Percentiles rank a stretch among this genome's conserved stretches.
Evolutionary conservation across 1,140 invertebrate genomes (phyloP).

Genomic region (Trichonephila clavata): DNA sequence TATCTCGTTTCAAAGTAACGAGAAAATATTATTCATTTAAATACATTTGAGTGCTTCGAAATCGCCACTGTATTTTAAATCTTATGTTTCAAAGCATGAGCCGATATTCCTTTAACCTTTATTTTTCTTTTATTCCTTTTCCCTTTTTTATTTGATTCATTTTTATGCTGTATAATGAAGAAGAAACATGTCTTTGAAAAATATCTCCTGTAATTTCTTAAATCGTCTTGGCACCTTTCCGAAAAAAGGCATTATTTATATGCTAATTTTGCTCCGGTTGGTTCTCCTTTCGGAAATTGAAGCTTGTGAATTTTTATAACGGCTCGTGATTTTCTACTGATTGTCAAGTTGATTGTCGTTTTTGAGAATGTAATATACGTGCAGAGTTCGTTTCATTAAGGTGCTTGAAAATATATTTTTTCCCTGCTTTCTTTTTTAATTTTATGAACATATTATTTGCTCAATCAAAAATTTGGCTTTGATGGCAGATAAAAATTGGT

Average conservation of each 20-base stretch:
- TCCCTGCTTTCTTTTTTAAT: not conserved
- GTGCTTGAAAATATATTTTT: not conserved
- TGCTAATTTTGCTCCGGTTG: constrained; percentile 44
- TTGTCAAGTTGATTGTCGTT: not conserved
- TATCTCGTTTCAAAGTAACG: no score
- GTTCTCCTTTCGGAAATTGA: constrained; percentile 14
- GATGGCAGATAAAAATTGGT: not conserved
- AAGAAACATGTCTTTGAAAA: constrained; percentile 24
- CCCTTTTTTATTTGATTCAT: not conserved
- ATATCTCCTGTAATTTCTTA: constrained; percentile 18
- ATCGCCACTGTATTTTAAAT: no score
- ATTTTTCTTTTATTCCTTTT: no score
- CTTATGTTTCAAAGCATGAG: no score
- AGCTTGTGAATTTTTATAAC: constrained; percentile 31
- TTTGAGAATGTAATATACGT: not conserved
- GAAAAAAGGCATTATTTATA: constrained; percentile 57
- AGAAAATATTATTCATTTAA: no score
- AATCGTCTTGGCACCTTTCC: constrained; percentile 4
- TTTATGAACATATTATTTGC: not conserved
- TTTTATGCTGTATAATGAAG: not conserved
- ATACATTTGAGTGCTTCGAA: no score
- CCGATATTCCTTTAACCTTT: no score
- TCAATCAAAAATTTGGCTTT: not conserved
- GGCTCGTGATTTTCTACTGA: constrained; percentile 17
- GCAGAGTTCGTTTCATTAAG: not conserved